Base-by-base conservation (phyloP, 2,888 invertebrate species). In the Tyria jacobaeae region DNA sequence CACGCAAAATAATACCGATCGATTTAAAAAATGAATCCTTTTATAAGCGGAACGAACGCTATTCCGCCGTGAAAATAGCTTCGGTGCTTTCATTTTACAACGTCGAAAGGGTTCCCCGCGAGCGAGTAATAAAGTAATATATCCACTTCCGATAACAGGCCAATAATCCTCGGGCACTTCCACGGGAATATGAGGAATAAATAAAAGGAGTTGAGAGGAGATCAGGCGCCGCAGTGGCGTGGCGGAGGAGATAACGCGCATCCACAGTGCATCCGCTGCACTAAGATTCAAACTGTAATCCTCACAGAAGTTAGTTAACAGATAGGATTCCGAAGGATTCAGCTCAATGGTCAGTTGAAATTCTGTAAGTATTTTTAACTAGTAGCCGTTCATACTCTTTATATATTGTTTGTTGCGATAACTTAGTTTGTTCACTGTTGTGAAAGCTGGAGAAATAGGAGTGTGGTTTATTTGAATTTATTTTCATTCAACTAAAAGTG, bases 61-160 rank as follows among this genome's bases (percentile, higher is more conserved):
- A 87, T 89, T 87, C 82, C 81, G 76, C 76, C 80, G 85, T 75
- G 86, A 85, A 84, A 89, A 90, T 88, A 83, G 85, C 87, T 81
- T 68, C 76, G 81, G 73, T 76, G 84, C 82, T 84, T 65, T 75
- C 81, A 82, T 80, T 85, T 86, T 86, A 80, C 78, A 83, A 71
- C 77, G 58, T 57, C 70, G 75, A 82, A 89, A 88, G 89, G 89
- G 89, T 86, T 88, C 81, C 78, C 60, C 75, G 81, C 78, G 79
- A 82, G 82, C 83, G 83, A 82, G 90, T 89, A 90, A 92, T 91
- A 90, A 90, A 91, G 91, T 90, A 89, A 92, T 92, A 91, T 91
- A 92, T 89, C 90, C 90, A 89, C 85, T 89, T 84, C 84, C 90
- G 91, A 91, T 91, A 92, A 89, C 88, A 85, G 87, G 76, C 82